Evolutionary conservation across 2,113 vertebrate genomes (phyloP), one percentile per base, ranked within the genome.

Genomic region (Octodon degus): DNA sequence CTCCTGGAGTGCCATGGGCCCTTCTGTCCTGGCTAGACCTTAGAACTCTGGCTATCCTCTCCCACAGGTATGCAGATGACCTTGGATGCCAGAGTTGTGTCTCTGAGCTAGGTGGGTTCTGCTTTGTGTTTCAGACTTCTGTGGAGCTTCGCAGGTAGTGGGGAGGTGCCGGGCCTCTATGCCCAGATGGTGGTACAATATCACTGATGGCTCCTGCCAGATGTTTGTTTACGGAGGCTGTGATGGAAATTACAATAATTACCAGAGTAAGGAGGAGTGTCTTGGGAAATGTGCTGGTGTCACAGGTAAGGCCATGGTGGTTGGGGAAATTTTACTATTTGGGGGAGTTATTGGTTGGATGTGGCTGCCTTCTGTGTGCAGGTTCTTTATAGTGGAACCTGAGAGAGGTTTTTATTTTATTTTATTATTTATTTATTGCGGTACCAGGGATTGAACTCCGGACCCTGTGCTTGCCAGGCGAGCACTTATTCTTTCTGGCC

Each of bases 191-290:
- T 99, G 98, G 98, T 99, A 98, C 96, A 97, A 99, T 2, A 92
- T 94, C 47, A 96, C 97, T 0, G 97, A 55, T 0, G 92, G 97
- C 27, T 94, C 67, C 74, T 99, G 99, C 95, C 89, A 92, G 82
- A 5, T 1, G 5, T 99, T 99, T 94, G 79, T 97, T 37, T 99
- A 98, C 8, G 99, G 99, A 0, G 99, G 99, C 92, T 99, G 99
- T n/a, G 93, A 55, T 0, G 97, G 96, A 40, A 99, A 99, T 55
- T 2, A 2, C 22, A 99, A 99, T 97, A 99, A 99, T 93, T 99
- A 99, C 32, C 0, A 86, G 2, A 95, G 97, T 3, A 24, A 88
- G 89, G 96, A 98, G 19, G 96, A 98, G 0, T 99, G 99, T 94
- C 88, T 98, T 83, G 32, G 76, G 1, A 60, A 89, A 2, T 99